Conservation (phyloP, 2,888 invertebrate genomes). For the Drosophila sordidapex region DNA sequence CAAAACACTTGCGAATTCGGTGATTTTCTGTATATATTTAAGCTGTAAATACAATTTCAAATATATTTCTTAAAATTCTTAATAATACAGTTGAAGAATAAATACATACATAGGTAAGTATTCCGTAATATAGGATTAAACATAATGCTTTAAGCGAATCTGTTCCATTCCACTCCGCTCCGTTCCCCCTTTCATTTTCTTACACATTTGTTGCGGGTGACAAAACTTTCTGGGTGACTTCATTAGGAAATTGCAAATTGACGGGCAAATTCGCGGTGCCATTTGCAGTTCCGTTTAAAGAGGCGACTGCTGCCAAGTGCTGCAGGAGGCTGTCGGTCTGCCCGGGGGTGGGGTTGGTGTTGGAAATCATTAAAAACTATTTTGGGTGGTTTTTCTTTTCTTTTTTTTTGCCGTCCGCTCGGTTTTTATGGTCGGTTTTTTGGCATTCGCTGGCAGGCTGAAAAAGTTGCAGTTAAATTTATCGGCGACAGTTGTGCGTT, state of each 20-base stretch:
- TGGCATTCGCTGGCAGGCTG: slow-evolving; percentile 24
- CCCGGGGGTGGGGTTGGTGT: slow-evolving; percentile 3
- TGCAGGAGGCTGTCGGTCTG: not conserved
- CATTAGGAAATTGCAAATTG: slow-evolving; percentile 53
- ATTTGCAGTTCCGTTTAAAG: slow-evolving; percentile 70
- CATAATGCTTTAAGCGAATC: not conserved
- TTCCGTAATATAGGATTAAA: not conserved
- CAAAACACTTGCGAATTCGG: not conserved
- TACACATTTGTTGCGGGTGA: slow-evolving; percentile 30
- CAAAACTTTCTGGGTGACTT: slow-evolving; percentile 39
- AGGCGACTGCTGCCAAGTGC: slow-evolving; percentile 28
- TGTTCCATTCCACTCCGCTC: not conserved
- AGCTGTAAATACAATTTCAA: not conserved
- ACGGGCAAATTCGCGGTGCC: slow-evolving; percentile 54
- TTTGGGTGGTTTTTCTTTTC: slow-evolving; percentile 45
- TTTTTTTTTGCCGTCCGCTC: slow-evolving; percentile 30
- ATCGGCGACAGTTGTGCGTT: slow-evolving; percentile 75
- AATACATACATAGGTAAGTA: not conserved
- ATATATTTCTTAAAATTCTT: not conserved
- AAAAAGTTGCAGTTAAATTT: slow-evolving; percentile 64
- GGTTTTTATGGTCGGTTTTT: slow-evolving; percentile 56
- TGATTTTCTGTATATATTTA: not conserved
- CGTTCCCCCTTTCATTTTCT: not conserved
- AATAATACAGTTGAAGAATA: not conserved
- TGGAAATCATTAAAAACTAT: slow-evolving; percentile 60